Evolutionary conservation across 2,113 vertebrate species (phyloP), one percentile per base, ranked within the genome.

Genomic region (Ceuthmochares aereus): DNA sequence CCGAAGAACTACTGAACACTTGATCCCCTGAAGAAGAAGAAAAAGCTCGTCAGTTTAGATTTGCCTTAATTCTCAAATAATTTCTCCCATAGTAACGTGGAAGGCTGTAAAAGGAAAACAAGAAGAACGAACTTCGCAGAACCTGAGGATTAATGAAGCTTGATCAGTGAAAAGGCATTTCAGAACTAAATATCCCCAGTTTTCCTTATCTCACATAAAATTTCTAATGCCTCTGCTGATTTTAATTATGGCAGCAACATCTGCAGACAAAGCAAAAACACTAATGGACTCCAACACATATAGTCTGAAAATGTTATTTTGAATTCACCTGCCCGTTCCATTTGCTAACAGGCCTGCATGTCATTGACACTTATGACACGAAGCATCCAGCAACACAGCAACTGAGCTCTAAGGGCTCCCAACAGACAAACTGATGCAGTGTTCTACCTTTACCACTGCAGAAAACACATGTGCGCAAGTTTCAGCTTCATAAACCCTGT

Each of bases 301-400:
- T 0, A 17, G 23, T 32, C 86, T 9, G 40, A 56, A 89, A 72
- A n/a, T 0, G 3, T 43, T 19, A 19, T 11, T 85, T 2, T 40
- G 29, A 74, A 59, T 91, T 88, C 72, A 80, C 76, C 63, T 86
- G 51, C 59, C 84, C 0, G 0, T 54, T 56, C 45, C 56, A 62
- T 26, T 34, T 63, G 47, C 90, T 51, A 74, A 51, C 32, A 49
- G 84, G 75, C 32, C 72, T 47, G 25, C 32, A 7, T 15, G 34
- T 34, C 81, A 45, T 0, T 42, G 78, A 51, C 29, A 58, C 51
- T 42, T 29, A 12, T 0, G 54, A 27, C 51, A 27, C 2, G 59
- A 84, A 94, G 76, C 7, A 23, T 8, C 36, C 32, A 34, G 81
- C 66, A 69, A 51, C 2, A 21, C 6, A 75, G 58, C 58, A 66